phyloP scores from a whole-genome alignment of 2,888 invertebrate genomes.

The Sphaerophoria rueppellii region DNA sequence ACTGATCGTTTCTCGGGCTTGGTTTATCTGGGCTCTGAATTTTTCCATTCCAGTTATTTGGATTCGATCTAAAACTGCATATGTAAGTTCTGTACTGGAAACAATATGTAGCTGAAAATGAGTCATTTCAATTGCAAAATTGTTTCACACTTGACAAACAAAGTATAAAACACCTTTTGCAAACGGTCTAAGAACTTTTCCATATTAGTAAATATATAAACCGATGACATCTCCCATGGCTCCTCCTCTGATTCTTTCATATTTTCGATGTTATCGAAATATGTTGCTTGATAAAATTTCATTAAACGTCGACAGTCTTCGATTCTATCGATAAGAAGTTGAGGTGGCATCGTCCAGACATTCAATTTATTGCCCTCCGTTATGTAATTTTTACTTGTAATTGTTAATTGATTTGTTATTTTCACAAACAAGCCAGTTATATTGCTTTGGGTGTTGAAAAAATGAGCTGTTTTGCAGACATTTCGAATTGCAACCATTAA shows the following conservation, averaged over 20 bases:
- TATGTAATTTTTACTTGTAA: conserved; percentile 90
- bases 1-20: conserved; percentile 86
- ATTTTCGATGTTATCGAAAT: conserved; percentile 86
- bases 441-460: conserved; percentile 91
- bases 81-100: conserved; percentile 87
- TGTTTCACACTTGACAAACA: background rate
- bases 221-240: conserved; percentile 92
- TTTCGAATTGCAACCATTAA: conserved; percentile 91
- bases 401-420: conserved; percentile 94
- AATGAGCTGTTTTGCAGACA: conserved; percentile 91
- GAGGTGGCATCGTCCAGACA: conserved; percentile 90
- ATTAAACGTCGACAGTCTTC: conserved; percentile 83
- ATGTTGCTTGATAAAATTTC: conserved; percentile 81
- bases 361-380: conserved; percentile 87
- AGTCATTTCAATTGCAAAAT: background rate
- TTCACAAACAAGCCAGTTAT: conserved; percentile 91
- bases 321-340: conserved; percentile 87
- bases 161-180: conserved; percentile 84
- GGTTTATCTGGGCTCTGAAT: conserved; percentile 87
- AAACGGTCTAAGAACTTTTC: conserved; percentile 90
- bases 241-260: conserved; percentile 88
- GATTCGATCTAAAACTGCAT: conserved; percentile 89
- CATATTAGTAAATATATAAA: conserved; percentile 94
- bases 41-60: conserved; percentile 91
- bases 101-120: conserved; percentile 87